Conservation (phyloP, 2,797 vertebrate species). For the Pyrocephalus nanus region DNA sequence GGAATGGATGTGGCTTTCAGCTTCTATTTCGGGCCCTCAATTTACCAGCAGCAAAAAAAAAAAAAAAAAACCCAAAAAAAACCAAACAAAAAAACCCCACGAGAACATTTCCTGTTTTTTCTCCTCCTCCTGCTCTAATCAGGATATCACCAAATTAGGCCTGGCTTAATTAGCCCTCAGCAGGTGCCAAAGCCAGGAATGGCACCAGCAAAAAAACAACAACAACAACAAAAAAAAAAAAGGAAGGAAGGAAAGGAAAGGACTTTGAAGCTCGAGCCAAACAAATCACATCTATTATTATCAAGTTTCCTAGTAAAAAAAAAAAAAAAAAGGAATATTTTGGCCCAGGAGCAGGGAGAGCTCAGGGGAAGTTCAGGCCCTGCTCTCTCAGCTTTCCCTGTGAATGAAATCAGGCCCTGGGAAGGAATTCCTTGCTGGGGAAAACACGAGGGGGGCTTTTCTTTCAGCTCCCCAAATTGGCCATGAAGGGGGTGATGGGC, state of each 20-base stretch:
- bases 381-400: background rate
- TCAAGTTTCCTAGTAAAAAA: background rate
- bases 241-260: conserved; percentile 23
- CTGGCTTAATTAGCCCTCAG: conserved; percentile 76
- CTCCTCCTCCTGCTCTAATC: conserved; percentile 70
- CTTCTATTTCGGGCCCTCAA: conserved; percentile 64
- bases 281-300: conserved; percentile 58
- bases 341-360: background rate
- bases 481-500: too few species aligned
- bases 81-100: background rate
- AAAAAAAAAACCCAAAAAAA: too few species aligned
- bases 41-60: conserved; percentile 68
- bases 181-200: conserved; percentile 69
- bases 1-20: conserved; percentile 71
- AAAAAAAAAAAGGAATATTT: background rate
- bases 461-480: background rate
- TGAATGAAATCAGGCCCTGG: background rate
- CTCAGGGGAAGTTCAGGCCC: background rate
- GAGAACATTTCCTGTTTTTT: conserved; percentile 71
- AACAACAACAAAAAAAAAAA: too few species aligned
- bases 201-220: background rate
- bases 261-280: conserved; percentile 39
- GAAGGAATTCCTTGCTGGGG: conserved; percentile 17
- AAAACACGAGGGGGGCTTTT: background rate
- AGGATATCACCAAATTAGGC: conserved; percentile 75